Evolutionary conservation across 2,797 vertebrate species (phyloP), one percentile per base, ranked within the genome.

Genomic region (Parauchenoglanis punctatus): DNA sequence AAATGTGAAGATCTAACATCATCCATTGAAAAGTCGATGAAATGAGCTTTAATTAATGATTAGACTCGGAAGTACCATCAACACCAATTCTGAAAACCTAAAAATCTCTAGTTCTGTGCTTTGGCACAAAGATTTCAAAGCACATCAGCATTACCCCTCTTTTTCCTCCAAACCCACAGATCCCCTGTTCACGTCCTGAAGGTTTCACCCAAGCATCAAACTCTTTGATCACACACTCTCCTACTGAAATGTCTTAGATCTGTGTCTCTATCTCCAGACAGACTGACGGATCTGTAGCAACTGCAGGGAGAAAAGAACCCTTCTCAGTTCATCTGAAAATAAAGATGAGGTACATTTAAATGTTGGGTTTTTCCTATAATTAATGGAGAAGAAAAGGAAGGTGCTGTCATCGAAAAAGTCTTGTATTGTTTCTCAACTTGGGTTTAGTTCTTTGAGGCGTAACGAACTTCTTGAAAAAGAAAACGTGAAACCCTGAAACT

Each of bases 341-440:
- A 84, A 49, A 67, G 28, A 52, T 1, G 54, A 82, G 88, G 94
- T 96, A 97, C 97, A 96, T 97, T 97, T 97, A 68, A 68, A 83
- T 83, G 44, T 54, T 68, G 46, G 17, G 44, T 23, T 83, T 83
- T 68, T 31, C 46, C 63, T 67, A 63, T 52, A 67, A 65, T 61
- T 67, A 83, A 83, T 59, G 49, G 73, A 6, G 10, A 20, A 12
- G 44, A 15, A 44, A 12, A 35, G 18, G 18, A 58, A 80, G 3
- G 54, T 5, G 31, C 18, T 59, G 54, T 23, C 31, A 63, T 40
- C 2, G 18, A 81, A 81, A 81, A 35, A 35, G 77, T 80, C 54
- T 40, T 15, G 28, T 77, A 8, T 59, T 15, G 77, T 28, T 56
- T 35, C 76, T 31, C 0, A 3, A 20, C 3, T 78, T 56, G 76